Percentiles rank a stretch among this genome's conserved stretches.
phyloP scores from a whole-genome alignment of 2,888 invertebrate species.

The Proisotoma minuta region DNA sequence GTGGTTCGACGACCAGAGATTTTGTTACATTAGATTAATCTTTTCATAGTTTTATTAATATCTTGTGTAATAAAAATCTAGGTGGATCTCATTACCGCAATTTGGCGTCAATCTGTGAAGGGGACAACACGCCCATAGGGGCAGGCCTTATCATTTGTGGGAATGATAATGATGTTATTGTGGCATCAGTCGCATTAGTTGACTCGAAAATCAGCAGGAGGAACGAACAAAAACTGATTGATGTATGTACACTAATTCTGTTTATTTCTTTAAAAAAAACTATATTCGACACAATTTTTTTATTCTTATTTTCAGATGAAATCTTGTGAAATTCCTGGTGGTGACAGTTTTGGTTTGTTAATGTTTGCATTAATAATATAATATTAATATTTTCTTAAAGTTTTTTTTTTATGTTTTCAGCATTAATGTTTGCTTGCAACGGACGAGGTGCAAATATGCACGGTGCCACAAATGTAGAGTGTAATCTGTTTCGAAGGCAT shows the following conservation, averaged over 20 bases:
- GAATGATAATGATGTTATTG: constrained; percentile 27
- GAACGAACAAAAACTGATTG: constrained; percentile 26
- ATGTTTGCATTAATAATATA: too few species aligned
- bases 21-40: not conserved
- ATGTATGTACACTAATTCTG: constrained; percentile 16
- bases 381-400: too few species aligned
- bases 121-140: not conserved
- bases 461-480: constrained; percentile 33
- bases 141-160: constrained; percentile 35
- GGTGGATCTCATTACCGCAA: constrained; percentile 11
- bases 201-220: constrained; percentile 21
- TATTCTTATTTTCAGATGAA: constrained; percentile 20
- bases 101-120: not conserved
- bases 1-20: constrained; percentile 1
- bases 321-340: constrained; percentile 9
- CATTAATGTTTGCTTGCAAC: constrained; percentile 46
- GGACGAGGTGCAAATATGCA: constrained; percentile 39
- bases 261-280: not conserved
- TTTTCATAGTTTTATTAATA: not conserved
- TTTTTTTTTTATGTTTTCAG: too few species aligned
- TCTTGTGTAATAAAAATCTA: too few species aligned
- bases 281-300: not conserved
- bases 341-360: constrained; percentile 37
- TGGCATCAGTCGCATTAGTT: constrained; percentile 27
- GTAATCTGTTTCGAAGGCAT: constrained; percentile 33